Conservation (phyloP, 2,113 vertebrate genomes). For the Barbus barbus region DNA sequence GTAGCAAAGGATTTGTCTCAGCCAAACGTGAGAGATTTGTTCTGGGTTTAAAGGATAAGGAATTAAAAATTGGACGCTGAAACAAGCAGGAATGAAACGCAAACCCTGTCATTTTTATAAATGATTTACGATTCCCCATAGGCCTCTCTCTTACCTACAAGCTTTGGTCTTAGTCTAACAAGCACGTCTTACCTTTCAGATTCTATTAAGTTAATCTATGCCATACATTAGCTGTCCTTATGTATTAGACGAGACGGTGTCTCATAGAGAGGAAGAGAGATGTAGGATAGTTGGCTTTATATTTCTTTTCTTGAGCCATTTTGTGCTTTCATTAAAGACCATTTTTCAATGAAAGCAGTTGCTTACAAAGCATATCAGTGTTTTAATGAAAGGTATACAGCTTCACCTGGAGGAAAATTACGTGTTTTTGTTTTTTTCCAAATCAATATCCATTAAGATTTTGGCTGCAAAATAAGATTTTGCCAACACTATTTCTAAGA, state of each 20-base stretch:
- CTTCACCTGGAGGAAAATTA: background rate
- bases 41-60: conserved; percentile 47
- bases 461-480: background rate
- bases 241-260: conserved; percentile 52
- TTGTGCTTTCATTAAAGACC: background rate
- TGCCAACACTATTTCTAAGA: background rate
- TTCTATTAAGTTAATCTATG: conserved; percentile 68
- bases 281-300: background rate
- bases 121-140: conserved; percentile 57
- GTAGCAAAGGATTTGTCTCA: conserved; percentile 23
- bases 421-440: no score
- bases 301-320: background rate
- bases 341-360: background rate
- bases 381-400: background rate
- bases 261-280: conserved; percentile 3
- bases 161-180: conserved; percentile 62
- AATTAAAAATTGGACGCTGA: conserved; percentile 51
- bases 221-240: conserved; percentile 56
- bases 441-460: background rate
- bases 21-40: conserved; percentile 16
- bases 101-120: conserved; percentile 57
- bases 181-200: conserved; percentile 65
- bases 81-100: conserved; percentile 47
- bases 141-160: conserved; percentile 56
- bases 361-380: background rate